Evolutionary conservation across 2,888 invertebrate species (phyloP), one percentile per base, ranked within the genome.

Genomic region (Drosophila siamana): DNA sequence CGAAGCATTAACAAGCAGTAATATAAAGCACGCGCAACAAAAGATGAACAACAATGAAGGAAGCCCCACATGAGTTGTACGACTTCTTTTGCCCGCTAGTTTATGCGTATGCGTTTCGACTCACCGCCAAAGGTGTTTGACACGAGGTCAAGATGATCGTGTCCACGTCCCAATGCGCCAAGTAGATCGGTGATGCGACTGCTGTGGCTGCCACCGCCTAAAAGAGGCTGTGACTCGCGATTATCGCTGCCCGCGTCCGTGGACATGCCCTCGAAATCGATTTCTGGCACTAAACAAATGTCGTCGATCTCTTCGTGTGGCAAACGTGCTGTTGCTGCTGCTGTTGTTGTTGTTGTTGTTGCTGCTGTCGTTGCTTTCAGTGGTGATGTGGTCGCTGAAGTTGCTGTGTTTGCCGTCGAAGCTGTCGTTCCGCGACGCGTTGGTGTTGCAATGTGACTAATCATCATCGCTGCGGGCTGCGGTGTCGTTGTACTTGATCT

Each of bases 171-270:
- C 94, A 95, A 59, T 1, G 74, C 89, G 3, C 87, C 87, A n/a
- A 88, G 62, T 22, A 83, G 72, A 47, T 85, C 87, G 93, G 96
- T 96, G 93, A 97, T 96, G 26, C 82, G 78, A 89, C 93, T 93
- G 90, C 95, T 94, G 91, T 95, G 95, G 92, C 95, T 95, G 93
- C 52, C 52, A 22, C 54, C 96, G 93, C 97, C 97, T 56, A 98
- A 94, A 80, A 98, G 95, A 92, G 98, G 98, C 93, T 98, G 98
- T 93, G 97, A 97, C 94, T 98, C 98, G 91, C 97, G 95, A 93
- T 96, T 96, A 73, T 95, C 94, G 74, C 96, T 95, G 91, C 96
- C 95, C 55, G 96, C 96, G 94, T 97, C 97, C 95, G 96, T 95
- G 66, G 87, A 85, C 93, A 95, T 95, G 93, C 95, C 94, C 93